A percentile compares a stretch with the other conserved stretches of the same genome.
Conservation (phyloP, 2,797 vertebrate genomes). For the Premnoplex brunnescens region DNA sequence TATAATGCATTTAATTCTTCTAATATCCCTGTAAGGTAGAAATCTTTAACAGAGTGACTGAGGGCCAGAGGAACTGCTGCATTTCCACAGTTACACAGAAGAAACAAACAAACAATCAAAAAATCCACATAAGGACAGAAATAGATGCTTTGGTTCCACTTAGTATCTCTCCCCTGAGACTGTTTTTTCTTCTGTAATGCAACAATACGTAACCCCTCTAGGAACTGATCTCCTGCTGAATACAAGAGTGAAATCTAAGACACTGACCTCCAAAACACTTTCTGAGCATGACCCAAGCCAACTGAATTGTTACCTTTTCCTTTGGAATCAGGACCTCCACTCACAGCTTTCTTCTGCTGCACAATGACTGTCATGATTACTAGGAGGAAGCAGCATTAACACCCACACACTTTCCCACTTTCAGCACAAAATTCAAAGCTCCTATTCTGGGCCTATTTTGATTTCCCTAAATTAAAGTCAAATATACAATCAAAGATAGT, state of each 20-base stretch:
- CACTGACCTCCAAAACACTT: neutral
- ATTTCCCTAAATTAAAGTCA: neutral
- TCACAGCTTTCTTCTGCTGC: neutral
- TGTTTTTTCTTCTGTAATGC: neutral
- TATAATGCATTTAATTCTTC: neutral
- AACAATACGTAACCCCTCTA: neutral
- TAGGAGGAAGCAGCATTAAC: neutral
- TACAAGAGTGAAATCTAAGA: neutral
- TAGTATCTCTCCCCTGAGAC: neutral
- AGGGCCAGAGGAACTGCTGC: neutral
- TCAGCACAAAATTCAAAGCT: neutral
- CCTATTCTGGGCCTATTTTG: neutral
- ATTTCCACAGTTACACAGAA: neutral
- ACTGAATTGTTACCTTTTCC: neutral
- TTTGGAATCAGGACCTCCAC: neutral
- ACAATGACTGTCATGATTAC: fast-evolving
- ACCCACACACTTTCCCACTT: neutral
- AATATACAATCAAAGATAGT: neutral
- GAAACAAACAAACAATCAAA: neutral
- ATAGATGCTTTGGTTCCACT: neutral
- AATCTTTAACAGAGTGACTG: neutral
- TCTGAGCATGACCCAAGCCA: neutral
- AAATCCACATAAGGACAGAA: neutral
- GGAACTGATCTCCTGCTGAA: neutral
- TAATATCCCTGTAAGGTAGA: neutral